Percentiles rank a stretch among this genome's conserved stretches.
Evolutionary conservation across 2,888 invertebrate genomes (phyloP).

Genomic region (Thumatha senex): DNA sequence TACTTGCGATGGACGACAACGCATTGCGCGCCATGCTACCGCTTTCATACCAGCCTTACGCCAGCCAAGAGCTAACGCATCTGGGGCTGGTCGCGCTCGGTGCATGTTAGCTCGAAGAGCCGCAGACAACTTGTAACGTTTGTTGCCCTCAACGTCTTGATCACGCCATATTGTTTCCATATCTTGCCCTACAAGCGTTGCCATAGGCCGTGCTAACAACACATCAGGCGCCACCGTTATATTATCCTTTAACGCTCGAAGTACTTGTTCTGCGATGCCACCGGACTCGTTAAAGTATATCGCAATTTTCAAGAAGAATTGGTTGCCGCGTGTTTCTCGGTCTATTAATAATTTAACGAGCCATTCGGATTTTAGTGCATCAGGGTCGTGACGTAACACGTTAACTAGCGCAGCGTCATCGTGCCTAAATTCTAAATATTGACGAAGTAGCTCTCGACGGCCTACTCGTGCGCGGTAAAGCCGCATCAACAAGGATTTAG

Average conservation of each 20-base stretch:
- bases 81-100: constrained; percentile 42
- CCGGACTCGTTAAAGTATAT: constrained; percentile 55
- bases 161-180: constrained; percentile 21
- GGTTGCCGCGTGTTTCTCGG: constrained; percentile 23
- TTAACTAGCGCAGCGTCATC: constrained; percentile 57
- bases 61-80: constrained; percentile 47
- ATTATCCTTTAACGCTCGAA: constrained; percentile 13
- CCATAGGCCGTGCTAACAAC: constrained; percentile 23
- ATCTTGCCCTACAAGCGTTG: constrained; percentile 21
- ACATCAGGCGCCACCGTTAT: constrained; percentile 4
- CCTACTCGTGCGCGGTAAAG: constrained; percentile 47
- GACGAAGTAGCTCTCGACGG: constrained; percentile 48
- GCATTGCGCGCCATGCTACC: constrained; percentile 46
- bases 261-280: constrained; percentile 45
- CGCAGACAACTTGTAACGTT: constrained; percentile 31
- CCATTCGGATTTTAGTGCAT: constrained; percentile 35
- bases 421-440: constrained; percentile 46
- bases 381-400: constrained; percentile 52
- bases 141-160: constrained; percentile 17
- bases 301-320: constrained; percentile 31
- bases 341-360: constrained; percentile 30
- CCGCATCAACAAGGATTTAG: constrained; percentile 35
- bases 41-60: constrained; percentile 50
- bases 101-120: constrained; percentile 51
- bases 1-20: constrained; percentile 38